phyloP scores from a whole-genome alignment of 1,140 invertebrate genomes.

The Fopius arisanus region DNA sequence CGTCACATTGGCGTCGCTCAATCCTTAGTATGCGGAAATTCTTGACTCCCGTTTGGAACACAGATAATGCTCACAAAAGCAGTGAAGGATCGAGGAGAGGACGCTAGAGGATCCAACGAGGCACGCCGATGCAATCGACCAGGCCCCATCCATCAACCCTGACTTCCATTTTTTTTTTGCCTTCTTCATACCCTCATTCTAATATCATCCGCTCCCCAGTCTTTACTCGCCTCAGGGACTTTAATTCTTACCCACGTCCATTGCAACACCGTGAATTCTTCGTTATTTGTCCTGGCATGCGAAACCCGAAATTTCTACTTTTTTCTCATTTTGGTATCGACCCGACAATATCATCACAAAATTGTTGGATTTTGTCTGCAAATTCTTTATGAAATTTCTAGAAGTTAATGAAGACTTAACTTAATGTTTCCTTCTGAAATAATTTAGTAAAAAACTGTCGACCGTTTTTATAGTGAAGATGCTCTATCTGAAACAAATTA shows the following conservation, averaged over 20 bases:
- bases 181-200: slow-evolving; percentile 14
- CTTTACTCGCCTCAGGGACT: slow-evolving; percentile 17
- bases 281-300: slow-evolving; percentile 14
- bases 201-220: slow-evolving; percentile 4
- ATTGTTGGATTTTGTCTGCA: slow-evolving; percentile 1
- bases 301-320: neutral
- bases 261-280: slow-evolving; percentile 22
- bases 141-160: slow-evolving; percentile 50
- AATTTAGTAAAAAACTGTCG: too few species aligned
- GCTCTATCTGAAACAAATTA: too few species aligned
- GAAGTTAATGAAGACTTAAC: too few species aligned
- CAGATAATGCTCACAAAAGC: neutral
- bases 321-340: neutral
- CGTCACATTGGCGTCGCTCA: slow-evolving; percentile 34
- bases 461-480: too few species aligned
- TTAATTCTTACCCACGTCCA: slow-evolving; percentile 28
- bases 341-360: slow-evolving; percentile 15
- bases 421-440: too few species aligned
- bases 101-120: neutral
- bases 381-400: neutral
- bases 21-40: neutral
- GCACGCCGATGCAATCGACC: neutral
- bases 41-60: neutral
- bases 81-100: neutral
- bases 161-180: slow-evolving; percentile 17